phyloP scores from a whole-genome alignment of 2,888 invertebrate genomes.

The Sesamia inferens region DNA sequence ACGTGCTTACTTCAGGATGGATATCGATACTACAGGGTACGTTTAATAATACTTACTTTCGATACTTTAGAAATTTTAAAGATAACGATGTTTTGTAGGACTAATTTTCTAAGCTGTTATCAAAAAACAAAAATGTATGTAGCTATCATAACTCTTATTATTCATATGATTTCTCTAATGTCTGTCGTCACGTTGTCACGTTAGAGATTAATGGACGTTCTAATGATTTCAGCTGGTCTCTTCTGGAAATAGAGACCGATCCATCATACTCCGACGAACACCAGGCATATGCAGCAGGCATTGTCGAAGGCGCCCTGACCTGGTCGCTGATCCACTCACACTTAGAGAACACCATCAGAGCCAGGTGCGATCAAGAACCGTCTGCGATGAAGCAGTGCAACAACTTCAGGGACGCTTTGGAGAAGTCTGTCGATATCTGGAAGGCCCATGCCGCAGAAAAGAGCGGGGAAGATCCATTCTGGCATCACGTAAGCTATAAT shows the following conservation, averaged over 20 bases:
- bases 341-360: conserved; percentile 92
- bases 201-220: not conserved
- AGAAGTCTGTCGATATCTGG: conserved; percentile 91
- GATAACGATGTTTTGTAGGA: not conserved
- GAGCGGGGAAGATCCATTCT: conserved; percentile 91
- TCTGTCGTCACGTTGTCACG: too few relatives aligned
- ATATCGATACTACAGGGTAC: conserved; percentile 93
- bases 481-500: conserved; percentile 93
- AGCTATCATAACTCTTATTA: not conserved
- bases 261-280: conserved; percentile 93
- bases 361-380: conserved; percentile 86
- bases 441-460: conserved; percentile 89
- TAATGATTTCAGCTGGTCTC: conserved; percentile 92
- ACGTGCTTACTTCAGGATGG: conserved; percentile 93
- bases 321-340: conserved; percentile 95
- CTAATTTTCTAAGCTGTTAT: too few relatives aligned
- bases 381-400: conserved; percentile 90
- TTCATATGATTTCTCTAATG: not conserved
- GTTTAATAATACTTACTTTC: conserved; percentile 53
- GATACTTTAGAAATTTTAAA: not conserved
- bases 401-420: conserved; percentile 91
- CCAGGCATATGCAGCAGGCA: conserved; percentile 96
- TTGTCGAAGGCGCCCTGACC: conserved; percentile 95
- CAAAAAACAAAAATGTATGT: not conserved
- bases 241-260: conserved; percentile 94